phyloP scores from a whole-genome alignment of 64 coral and sea anemone species.

The Montipora cactus region DNA sequence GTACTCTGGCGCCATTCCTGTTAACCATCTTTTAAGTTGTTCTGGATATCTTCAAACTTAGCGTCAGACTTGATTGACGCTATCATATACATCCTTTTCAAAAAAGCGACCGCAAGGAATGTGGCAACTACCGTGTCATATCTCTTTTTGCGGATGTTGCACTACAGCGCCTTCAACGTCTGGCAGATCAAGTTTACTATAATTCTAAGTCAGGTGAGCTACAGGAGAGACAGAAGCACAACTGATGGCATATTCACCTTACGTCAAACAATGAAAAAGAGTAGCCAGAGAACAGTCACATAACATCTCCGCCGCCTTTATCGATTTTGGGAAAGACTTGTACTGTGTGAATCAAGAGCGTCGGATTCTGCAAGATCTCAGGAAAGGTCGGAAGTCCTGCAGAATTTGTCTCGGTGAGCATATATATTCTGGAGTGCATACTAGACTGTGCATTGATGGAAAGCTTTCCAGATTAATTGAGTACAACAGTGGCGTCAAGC shows the following conservation, averaged over 20 bases:
- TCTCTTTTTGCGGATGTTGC: neutral
- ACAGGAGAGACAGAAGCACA: neutral
- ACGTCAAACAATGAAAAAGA: no score
- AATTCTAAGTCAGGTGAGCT: no score
- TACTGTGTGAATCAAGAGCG: slow-evolving; percentile 32
- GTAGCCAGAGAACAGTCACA: no score
- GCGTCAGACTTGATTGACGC: neutral
- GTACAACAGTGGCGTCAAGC: slow-evolving; percentile 45
- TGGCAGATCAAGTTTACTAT: neutral
- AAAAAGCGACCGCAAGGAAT: neutral
- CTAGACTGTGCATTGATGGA: slow-evolving; percentile 21
- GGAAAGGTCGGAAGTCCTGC: slow-evolving; percentile 3
- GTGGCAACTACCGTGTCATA: slow-evolving; percentile 23
- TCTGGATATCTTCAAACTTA: no score
- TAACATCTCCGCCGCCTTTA: neutral
- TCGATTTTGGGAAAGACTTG: slow-evolving; percentile 27
- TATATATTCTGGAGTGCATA: slow-evolving; percentile 5
- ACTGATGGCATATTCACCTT: no score
- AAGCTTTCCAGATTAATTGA: slow-evolving; percentile 30
- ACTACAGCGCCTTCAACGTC: neutral
- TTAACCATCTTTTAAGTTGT: no score
- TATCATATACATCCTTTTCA: slow-evolving; percentile 1
- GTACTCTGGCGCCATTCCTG: no score
- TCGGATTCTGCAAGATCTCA: neutral
- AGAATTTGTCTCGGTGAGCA: slow-evolving; percentile 19